Percentiles rank a stretch among this genome's conserved stretches.
These are phyloP conservation scores for Neocrepidodera transversa DNA, from an alignment of 2,888 invertebrate genomes.

Conservation along the genomic window DNA sequence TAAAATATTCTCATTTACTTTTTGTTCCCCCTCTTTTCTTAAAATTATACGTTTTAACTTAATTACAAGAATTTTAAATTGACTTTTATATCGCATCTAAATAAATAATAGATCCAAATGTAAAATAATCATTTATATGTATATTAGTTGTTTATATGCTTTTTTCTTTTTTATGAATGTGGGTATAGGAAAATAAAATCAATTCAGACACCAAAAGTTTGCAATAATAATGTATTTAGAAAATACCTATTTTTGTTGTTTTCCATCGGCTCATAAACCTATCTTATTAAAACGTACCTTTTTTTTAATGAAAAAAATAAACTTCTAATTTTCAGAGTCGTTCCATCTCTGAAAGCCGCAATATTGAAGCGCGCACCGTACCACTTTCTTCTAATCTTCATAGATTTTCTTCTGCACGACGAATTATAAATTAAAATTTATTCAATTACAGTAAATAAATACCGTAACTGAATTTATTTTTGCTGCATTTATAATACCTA, in stretches of 20 bases:
- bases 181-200: conserved; percentile 5
- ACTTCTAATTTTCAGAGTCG: conserved; percentile 3
- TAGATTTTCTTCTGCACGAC: not conserved
- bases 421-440: conserved; percentile 1
- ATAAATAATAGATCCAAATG: too few species aligned
- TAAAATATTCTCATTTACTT: too few species aligned
- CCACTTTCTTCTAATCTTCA: conserved; percentile 2
- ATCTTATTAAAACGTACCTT: conserved; percentile 13
- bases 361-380: not conserved
- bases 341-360: conserved; percentile 7
- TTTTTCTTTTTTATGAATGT: not conserved
- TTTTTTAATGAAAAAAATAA: not conserved
- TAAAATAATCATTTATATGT: too few species aligned
- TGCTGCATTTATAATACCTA: not conserved
- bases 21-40: too few species aligned
- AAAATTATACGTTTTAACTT: too few species aligned
- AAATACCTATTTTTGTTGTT: not conserved
- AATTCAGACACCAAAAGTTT: conserved; percentile 2
- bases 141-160: too few species aligned
- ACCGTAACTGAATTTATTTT: not conserved
- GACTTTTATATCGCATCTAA: too few species aligned
- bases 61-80: too few species aligned
- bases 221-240: conserved; percentile 1
- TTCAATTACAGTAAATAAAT: not conserved
- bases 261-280: conserved; percentile 9